Percentiles rank a stretch among this genome's conserved stretches.
Evolutionary conservation across 2,113 vertebrate genomes (phyloP).

Genomic region (Ptyas mucosa): DNA sequence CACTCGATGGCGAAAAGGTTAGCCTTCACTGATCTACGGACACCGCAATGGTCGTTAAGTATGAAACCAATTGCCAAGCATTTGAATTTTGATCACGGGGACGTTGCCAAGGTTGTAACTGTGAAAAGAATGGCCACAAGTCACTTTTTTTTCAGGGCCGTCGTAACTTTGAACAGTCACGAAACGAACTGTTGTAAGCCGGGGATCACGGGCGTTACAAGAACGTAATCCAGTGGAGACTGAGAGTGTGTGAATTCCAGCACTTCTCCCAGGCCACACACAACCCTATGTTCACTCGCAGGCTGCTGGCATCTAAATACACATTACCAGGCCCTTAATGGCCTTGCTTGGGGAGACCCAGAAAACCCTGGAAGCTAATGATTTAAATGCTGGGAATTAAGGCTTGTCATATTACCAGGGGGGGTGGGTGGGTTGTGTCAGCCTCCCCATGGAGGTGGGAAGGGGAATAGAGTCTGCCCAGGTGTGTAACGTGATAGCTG

Average conservation of each 20-base stretch:
- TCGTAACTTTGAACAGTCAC: neutral
- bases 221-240: neutral
- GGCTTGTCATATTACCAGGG: slow-evolving; percentile 52
- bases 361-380: slow-evolving; percentile 65
- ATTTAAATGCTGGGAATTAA: slow-evolving; percentile 69
- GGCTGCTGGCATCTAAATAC: slow-evolving; percentile 47
- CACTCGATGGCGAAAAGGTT: too few relatives aligned
- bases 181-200: neutral
- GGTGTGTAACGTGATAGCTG: slow-evolving; percentile 36
- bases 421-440: slow-evolving; percentile 47
- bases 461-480: slow-evolving; percentile 41
- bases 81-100: neutral
- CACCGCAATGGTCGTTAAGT: neutral
- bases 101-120: neutral
- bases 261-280: slow-evolving; percentile 38
- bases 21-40: too few relatives aligned
- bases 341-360: slow-evolving; percentile 57
- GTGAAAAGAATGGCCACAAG: neutral
- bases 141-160: neutral
- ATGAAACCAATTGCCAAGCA: neutral
- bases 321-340: slow-evolving; percentile 61
- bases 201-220: too few relatives aligned
- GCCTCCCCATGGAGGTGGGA: slow-evolving; percentile 40
- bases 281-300: slow-evolving; percentile 39
- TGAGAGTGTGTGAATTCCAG: neutral